Evolutionary conservation across 2,888 invertebrate genomes (phyloP), one percentile per base, ranked within the genome.

Genomic region (Cheilosia pagana): DNA sequence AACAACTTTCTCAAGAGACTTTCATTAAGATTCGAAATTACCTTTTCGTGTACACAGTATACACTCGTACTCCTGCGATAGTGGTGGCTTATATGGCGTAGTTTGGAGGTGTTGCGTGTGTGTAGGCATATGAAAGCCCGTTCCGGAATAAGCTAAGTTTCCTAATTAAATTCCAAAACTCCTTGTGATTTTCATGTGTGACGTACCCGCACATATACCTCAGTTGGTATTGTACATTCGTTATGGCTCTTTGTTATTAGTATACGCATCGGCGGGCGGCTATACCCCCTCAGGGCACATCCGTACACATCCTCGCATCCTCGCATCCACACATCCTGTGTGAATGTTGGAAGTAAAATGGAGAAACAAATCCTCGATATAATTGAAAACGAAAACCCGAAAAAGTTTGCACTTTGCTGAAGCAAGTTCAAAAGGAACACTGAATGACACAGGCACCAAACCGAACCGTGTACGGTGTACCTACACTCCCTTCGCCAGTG

Each of bases 321-420:
- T 28, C 10, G 1, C 4, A 41, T 35, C n/a, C 35, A 19, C 10
- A 0, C 4, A 41, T n/a, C 48, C 21, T 14, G 21, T 35, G 21
- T 28, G 31, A 28, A 14, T 50, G 12, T 14, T 53, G 7, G 55
- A 57, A 53, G 77, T 55, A 75, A 78, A 76, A 43, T 55, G 60
- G 48, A 81, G 71, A 65, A 81, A 81, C 81, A 85, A 85, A 85
- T 81, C 67, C 81, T 76, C 75, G 65, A 71, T 75, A 81, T 85
- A 85, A 85, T 85, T 85, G 81, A 81, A 85, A 85, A 85, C 62
- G 71, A 85, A 85, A 81, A 85, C 81, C 65, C 65, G 76, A 71
- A 85, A 83, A 85, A 85, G 68, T 85, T 85, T 57, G 65, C 67
- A 55, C 70, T 75, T 67, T 76, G 45, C 59, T 19, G 43, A 60